Conservation (phyloP, 2,797 vertebrate genomes). For the Rhynchonycteris naso region DNA sequence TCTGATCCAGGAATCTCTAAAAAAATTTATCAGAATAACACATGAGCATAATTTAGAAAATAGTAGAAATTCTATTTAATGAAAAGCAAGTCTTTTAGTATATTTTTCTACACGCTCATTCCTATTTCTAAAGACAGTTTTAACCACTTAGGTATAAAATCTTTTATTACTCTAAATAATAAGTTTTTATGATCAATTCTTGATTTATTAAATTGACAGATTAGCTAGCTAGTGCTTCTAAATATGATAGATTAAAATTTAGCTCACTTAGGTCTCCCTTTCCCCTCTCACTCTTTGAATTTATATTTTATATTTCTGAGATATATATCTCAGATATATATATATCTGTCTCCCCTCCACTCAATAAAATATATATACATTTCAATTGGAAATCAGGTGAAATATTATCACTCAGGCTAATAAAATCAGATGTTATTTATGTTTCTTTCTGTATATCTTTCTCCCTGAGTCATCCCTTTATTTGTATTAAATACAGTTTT, state of each 20-base stretch:
- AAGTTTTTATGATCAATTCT: background rate
- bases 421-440: constrained; percentile 19
- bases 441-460: constrained; percentile 39
- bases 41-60: background rate
- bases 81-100: background rate
- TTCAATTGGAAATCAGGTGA: constrained; percentile 1
- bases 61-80: background rate
- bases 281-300: background rate
- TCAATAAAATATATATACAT: background rate
- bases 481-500: background rate
- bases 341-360: no score
- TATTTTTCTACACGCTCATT: background rate
- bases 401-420: background rate
- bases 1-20: background rate
- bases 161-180: background rate
- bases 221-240: background rate
- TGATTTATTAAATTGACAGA: background rate
- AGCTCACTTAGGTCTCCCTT: background rate
- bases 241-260: background rate
- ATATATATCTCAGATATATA: no score
- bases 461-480: background rate
- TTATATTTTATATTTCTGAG: background rate
- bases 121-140: background rate
- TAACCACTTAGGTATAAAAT: background rate
- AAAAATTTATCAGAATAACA: constrained; percentile 15